Conservation (phyloP, 2,797 vertebrate species). For the Sebastolobus alascanus region DNA sequence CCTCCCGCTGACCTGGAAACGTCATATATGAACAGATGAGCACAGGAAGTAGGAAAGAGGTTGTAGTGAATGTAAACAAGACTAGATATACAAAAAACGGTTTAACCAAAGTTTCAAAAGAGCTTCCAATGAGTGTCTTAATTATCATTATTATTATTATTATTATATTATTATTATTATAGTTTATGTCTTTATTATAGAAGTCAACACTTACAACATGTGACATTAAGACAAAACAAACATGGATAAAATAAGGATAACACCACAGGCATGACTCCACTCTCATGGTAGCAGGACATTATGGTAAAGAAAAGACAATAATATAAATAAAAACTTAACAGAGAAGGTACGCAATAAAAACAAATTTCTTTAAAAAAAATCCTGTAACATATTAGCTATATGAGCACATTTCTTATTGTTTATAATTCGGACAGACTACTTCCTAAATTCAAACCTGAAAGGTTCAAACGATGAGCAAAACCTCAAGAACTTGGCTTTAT, state of each 20-base stretch:
- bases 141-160: neutral
- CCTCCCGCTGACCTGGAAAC: constrained; percentile 76
- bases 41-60: neutral
- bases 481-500: no score
- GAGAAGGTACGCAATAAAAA: no score
- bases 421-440: accelerated
- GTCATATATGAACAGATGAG: neutral
- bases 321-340: no score
- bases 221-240: neutral
- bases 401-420: no score
- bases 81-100: neutral
- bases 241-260: neutral
- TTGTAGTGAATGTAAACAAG: neutral
- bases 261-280: no score
- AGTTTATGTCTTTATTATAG: neutral
- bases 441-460: no score
- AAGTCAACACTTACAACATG: neutral
- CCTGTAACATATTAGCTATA: no score
- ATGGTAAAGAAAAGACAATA: no score
- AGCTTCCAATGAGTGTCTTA: neutral
- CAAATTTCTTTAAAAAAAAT: no score
- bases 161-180: neutral
- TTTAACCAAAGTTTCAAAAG: neutral
- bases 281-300: no score
- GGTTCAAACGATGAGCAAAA: no score